Evolutionary conservation across 2,888 invertebrate genomes (phyloP).

Genomic region (Acleris laterana): DNA sequence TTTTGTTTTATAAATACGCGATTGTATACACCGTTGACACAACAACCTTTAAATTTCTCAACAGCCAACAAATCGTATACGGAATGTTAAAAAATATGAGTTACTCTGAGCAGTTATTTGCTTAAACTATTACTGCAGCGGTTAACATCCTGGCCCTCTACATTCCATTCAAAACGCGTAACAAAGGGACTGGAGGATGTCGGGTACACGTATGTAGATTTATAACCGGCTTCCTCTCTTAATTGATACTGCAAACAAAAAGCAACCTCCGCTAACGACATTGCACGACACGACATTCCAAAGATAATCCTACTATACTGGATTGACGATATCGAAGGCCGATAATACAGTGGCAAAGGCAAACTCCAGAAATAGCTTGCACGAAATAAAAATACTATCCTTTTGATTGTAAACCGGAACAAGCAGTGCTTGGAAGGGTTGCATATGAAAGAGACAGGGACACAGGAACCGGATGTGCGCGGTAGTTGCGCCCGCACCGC

Average conservation of each 20-base stretch:
- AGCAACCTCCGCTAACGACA: conserved; percentile 58
- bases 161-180: conserved; percentile 31
- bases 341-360: conserved; percentile 7
- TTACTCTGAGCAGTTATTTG: conserved; percentile 53
- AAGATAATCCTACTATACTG: conserved; percentile 41
- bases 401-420: conserved; percentile 36
- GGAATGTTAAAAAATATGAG: conserved; percentile 54
- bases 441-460: conserved; percentile 57
- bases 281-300: conserved; percentile 54
- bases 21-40: no score
- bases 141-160: conserved; percentile 59
- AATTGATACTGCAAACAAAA: conserved; percentile 61
- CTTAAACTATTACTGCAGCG: conserved; percentile 62
- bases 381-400: conserved; percentile 5
- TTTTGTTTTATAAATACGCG: no score
- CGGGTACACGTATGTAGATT: conserved; percentile 36
- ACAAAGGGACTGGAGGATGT: conserved; percentile 49
- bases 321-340: conserved; percentile 49
- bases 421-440: conserved; percentile 50
- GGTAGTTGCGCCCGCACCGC: conserved; percentile 51
- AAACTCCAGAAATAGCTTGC: conserved; percentile 2
- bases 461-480: conserved; percentile 77
- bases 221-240: conserved; percentile 60
- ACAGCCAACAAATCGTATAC: conserved; percentile 44
- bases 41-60: not conserved